Percentiles rank a stretch among this genome's conserved stretches.
Evolutionary conservation across 2,113 vertebrate species (phyloP).

Genomic region (Carlito syrichta): DNA sequence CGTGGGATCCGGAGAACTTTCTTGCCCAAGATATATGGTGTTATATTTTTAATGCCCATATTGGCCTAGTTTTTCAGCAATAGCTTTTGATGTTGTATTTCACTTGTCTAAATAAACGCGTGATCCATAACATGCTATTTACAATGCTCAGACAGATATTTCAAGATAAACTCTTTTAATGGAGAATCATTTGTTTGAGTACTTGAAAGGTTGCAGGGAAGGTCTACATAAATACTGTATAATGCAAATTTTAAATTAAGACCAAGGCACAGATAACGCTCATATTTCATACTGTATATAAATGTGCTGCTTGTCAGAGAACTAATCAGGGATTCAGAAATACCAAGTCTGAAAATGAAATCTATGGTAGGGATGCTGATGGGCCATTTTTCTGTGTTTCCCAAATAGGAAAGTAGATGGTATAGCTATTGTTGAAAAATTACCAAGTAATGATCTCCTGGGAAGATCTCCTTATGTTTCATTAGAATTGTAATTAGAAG

Average conservation of each 20-base stretch:
- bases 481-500: conserved; percentile 86
- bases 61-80: conserved; percentile 57
- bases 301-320: conserved; percentile 76
- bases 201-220: conserved; percentile 69
- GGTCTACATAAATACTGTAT: conserved; percentile 62
- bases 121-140: conserved; percentile 51
- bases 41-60: conserved; percentile 45
- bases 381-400: conserved; percentile 83
- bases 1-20: conserved; percentile 39
- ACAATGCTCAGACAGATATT: conserved; percentile 53
- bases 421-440: conserved; percentile 83
- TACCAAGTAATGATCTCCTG: conserved; percentile 84
- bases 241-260: conserved; percentile 73
- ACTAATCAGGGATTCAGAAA: conserved; percentile 80
- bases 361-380: conserved; percentile 69
- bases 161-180: conserved; percentile 72
- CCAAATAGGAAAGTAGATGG: conserved; percentile 79
- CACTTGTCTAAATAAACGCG: conserved; percentile 61
- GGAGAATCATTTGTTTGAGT: conserved; percentile 61
- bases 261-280: conserved; percentile 70
- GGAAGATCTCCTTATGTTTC: conserved; percentile 85
- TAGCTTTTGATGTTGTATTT: conserved; percentile 63
- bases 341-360: conserved; percentile 79
- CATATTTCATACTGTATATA: conserved; percentile 73
- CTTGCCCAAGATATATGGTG: conserved; percentile 36